These are phyloP conservation scores for Temnothorax longispinosus DNA, from an alignment of 1,140 invertebrate species.

Conservation along the genomic window DNA sequence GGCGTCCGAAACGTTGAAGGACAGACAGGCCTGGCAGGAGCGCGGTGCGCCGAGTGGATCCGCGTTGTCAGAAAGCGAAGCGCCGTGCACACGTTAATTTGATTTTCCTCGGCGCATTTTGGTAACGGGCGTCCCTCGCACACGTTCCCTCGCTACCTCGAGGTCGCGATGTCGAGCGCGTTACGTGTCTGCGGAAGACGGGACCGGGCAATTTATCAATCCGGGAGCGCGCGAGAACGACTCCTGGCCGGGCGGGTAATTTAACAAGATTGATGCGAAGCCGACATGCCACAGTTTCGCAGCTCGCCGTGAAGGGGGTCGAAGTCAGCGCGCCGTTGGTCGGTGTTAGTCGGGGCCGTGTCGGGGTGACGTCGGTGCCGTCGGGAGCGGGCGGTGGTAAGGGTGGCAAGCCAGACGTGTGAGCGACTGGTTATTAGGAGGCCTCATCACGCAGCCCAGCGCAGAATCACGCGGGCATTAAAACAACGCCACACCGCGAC, in stretches of 20 bases:
- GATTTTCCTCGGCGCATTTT: constrained; percentile 81
- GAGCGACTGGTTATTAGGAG: constrained; percentile 82
- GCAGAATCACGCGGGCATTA: constrained; percentile 78
- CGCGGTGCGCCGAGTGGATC: constrained; percentile 33
- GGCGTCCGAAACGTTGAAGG: constrained; percentile 42
- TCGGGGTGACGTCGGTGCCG: constrained; percentile 66
- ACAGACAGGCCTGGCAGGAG: constrained; percentile 13
- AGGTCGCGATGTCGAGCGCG: constrained; percentile 78
- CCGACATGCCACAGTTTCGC: constrained; percentile 84
- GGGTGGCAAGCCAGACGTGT: constrained; percentile 75
- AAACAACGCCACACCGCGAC: constrained; percentile 69
- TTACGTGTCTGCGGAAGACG: constrained; percentile 81
- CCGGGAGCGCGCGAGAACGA: constrained; percentile 80
- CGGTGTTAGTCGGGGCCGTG: constrained; percentile 51
- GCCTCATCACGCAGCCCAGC: constrained; percentile 79
- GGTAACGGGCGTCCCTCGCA: constrained; percentile 38
- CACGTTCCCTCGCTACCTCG: constrained; percentile 54
- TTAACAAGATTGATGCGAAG: constrained; percentile 85
- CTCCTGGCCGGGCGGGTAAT: constrained; percentile 84
- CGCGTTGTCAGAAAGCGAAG: constrained; percentile 51
- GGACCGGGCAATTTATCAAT: constrained; percentile 85
- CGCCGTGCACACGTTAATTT: constrained; percentile 79
- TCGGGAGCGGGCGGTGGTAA: constrained; percentile 68
- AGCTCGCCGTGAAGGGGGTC: constrained; percentile 72
- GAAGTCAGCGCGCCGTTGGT: constrained; percentile 58